Conservation (phyloP, 1,140 invertebrate genomes). For the Branchinecta lindahli region DNA sequence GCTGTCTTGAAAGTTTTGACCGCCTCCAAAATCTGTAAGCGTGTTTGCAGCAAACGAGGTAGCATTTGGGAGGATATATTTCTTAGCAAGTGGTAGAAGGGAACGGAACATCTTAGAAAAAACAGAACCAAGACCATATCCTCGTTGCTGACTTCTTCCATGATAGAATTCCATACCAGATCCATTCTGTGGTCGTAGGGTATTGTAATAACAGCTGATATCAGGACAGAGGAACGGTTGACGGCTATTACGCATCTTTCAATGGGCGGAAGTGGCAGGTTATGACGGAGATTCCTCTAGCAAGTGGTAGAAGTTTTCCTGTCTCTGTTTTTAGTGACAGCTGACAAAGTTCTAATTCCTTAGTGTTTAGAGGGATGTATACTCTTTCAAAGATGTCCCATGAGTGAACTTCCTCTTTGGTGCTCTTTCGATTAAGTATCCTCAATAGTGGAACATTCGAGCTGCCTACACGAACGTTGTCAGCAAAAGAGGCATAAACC, state of each 20-base stretch:
- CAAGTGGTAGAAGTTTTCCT: not conserved
- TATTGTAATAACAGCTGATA: not conserved
- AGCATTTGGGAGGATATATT: not conserved
- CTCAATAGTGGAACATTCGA: not conserved
- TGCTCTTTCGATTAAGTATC: not conserved
- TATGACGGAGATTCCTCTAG: not conserved
- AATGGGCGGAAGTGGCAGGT: not conserved
- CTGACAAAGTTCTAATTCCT: not conserved
- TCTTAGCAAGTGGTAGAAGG: not conserved
- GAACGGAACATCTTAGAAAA: not conserved
- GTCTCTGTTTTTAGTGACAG: not conserved
- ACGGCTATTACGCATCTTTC: not conserved
- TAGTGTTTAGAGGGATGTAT: not conserved
- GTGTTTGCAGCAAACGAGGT: not conserved
- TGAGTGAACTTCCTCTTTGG: not conserved
- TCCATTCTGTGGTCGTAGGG: not conserved
- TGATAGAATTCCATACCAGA: not conserved
- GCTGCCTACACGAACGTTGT: not conserved
- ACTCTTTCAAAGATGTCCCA: not conserved
- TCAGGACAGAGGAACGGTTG: not conserved
- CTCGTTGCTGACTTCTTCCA: not conserved
- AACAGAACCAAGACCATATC: not conserved
- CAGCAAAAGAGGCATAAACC: conserved; percentile 1
- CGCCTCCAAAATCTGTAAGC: not conserved
- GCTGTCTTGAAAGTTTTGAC: conserved; percentile 1